Evolutionary conservation across 2,797 vertebrate genomes (phyloP).

Genomic region (Acanthiza pusilla): DNA sequence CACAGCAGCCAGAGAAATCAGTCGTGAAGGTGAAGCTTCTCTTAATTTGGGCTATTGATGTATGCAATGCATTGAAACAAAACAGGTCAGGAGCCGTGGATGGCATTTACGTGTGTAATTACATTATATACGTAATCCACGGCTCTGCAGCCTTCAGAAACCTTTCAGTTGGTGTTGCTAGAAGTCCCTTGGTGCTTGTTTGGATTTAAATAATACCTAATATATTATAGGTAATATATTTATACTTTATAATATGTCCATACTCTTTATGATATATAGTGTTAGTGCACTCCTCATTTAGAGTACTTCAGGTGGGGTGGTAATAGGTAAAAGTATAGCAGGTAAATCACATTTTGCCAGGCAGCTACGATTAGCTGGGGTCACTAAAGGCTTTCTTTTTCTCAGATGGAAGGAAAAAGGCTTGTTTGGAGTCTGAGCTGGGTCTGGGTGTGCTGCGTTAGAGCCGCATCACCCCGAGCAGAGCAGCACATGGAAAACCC

Average conservation of each 20-base stretch:
- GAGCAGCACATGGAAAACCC: not conserved
- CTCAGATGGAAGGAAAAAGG: not conserved
- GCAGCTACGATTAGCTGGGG: not conserved
- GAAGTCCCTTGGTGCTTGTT: not conserved
- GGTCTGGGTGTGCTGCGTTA: not conserved
- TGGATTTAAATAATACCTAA: not conserved
- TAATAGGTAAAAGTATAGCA: not conserved
- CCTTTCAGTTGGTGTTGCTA: not conserved
- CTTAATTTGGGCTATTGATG: not conserved
- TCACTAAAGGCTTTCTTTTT: not conserved
- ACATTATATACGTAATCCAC: not conserved
- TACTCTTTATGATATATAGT: not conserved
- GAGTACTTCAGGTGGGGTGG: not conserved
- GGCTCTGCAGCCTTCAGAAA: not conserved
- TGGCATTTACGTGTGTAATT: not conserved
- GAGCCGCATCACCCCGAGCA: rapidly evolving
- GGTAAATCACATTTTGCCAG: not conserved
- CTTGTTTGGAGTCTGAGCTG: rapidly evolving
- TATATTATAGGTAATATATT: too few species aligned
- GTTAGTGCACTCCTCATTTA: not conserved
- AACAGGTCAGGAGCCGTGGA: not conserved
- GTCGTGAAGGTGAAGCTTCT: not conserved
- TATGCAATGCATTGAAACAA: not conserved
- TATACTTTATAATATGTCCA: not conserved
- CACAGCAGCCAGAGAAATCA: not conserved